Evolutionary conservation across 2,113 vertebrate species (phyloP).

Genomic region (Odocoileus hemionus): DNA sequence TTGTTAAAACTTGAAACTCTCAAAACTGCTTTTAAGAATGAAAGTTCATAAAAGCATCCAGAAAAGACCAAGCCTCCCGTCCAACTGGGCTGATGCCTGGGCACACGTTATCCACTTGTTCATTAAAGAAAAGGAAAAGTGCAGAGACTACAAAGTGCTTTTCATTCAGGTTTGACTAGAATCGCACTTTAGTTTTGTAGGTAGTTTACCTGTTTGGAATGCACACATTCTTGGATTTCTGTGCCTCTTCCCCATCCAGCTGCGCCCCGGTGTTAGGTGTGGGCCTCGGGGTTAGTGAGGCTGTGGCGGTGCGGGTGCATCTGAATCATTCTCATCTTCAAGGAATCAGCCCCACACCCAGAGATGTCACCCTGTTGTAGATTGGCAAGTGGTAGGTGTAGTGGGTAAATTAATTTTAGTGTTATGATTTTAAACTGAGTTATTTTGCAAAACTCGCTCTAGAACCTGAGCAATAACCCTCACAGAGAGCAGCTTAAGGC

Average conservation of each 20-base stretch:
- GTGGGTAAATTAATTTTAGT: not conserved
- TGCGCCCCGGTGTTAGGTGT: not conserved
- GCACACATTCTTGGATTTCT: not conserved
- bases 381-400: not conserved
- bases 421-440: not conserved
- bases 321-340: not conserved
- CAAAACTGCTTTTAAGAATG: not conserved
- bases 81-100: too few species aligned
- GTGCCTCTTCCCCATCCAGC: not conserved
- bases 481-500: not conserved
- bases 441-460: not conserved
- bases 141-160: not conserved
- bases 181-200: too few species aligned
- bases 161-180: not conserved
- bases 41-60: not conserved
- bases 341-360: not conserved
- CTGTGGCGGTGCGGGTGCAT: fast-evolving
- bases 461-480: too few species aligned
- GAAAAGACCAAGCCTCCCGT: not conserved
- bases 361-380: fast-evolving
- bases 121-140: not conserved
- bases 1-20: not conserved
- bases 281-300: too few species aligned
- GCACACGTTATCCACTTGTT: fast-evolving
- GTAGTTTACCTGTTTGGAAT: not conserved